Evolutionary conservation across 2,113 vertebrate genomes (phyloP).

Genomic region (Arenaria interpres): DNA sequence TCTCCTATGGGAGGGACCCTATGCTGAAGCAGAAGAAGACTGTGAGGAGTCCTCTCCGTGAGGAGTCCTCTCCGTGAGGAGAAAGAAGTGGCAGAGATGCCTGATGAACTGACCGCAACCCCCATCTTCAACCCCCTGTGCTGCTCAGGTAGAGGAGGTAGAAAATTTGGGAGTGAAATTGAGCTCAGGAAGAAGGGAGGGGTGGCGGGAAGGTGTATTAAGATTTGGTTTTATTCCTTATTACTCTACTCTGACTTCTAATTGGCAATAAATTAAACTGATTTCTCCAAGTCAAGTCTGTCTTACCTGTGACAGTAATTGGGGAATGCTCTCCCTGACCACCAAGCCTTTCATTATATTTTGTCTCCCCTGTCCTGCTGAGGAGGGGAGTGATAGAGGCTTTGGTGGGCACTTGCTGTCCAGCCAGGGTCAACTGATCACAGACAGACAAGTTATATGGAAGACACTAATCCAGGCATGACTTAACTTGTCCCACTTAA

Average conservation of each 20-base stretch:
- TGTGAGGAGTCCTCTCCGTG: neutral
- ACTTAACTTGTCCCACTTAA: neutral
- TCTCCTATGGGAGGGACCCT: neutral
- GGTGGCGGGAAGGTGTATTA: neutral
- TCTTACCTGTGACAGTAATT: too few species aligned
- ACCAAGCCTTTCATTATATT: neutral
- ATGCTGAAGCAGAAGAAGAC: neutral
- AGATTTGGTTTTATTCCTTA: neutral
- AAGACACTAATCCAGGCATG: neutral
- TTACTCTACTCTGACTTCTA: too few species aligned
- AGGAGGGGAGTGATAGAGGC: neutral
- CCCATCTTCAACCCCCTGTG: neutral
- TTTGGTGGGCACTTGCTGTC: neutral
- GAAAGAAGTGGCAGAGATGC: neutral
- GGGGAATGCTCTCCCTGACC: too few species aligned
- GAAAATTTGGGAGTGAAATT: neutral
- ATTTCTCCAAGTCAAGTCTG: too few species aligned
- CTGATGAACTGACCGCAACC: neutral
- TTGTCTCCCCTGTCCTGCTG: neutral
- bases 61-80: neutral
- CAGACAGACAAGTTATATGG: neutral
- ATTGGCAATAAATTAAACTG: too few species aligned
- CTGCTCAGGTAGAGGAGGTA: neutral
- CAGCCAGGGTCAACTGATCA: too few species aligned
- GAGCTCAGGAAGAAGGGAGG: neutral